Evolutionary conservation across 2,888 invertebrate species (phyloP), one percentile per base, ranked within the genome.

Genomic region (Athrips mouffetella): DNA sequence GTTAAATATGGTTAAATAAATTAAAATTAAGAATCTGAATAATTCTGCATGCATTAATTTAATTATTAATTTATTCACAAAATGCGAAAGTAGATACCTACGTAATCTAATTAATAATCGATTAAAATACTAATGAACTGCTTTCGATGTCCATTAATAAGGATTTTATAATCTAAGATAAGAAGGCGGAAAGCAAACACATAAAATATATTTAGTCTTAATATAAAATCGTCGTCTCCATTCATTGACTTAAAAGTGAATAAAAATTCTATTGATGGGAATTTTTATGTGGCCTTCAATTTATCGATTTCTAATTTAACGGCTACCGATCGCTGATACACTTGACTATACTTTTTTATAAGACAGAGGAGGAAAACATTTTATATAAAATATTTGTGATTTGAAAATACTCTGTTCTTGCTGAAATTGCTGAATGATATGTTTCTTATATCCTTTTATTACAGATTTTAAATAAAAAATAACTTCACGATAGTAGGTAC

Each of bases 291-390:
- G 25, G 6, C 20, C 25, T 45, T 47, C 15, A 30, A 45, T 45
- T 49, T 52, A 52, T 51, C 42, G 49, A 48, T 51, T 30, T 45
- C 51, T 52, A 51, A 54, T 50, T 55, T 53, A 57, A 58, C 53
- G 51, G 53, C 52, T 57, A 40, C 50, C 41, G 50, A 37, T 37
- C 20, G 13, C 21, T n/a, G 37, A 50, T 37, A 37, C 31, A 23
- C 46, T 31, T 45, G 55, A 51, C 49, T 54, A 51, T 58, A 67
- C 65, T 66, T 72, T 76, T 75, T 1, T 5, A n/a, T 21, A 21
- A n/a, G 11, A 3, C 37, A 37, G 37, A 37, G 21, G 18, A 11
- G 3, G 6, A 11, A 37, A 37, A 37, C 37, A 37, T 37, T 37
- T 37, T 35, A 35, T 11, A n/a, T n/a, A n/a, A n/a, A n/a, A n/a